phyloP scores from a whole-genome alignment of 2,797 vertebrate genomes.

The Buphagus erythrorhynchus region DNA sequence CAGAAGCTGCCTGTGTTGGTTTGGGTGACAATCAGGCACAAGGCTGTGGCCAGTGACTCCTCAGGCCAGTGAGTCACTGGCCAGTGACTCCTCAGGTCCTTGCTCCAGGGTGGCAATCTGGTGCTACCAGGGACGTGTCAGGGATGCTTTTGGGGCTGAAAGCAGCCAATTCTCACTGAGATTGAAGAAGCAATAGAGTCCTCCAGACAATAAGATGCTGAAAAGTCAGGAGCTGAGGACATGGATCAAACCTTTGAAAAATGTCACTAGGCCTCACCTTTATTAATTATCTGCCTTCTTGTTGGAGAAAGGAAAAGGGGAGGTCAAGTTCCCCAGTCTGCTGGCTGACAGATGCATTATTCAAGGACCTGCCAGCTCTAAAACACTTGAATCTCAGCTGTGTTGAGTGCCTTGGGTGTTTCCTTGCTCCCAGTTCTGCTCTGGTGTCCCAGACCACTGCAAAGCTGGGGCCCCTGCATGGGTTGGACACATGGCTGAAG shows the following conservation, averaged over 20 bases:
- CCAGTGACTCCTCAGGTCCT: neutral
- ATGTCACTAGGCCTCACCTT: neutral
- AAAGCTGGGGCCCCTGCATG: neutral
- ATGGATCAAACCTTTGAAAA: neutral
- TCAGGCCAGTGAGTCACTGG: too few relatives aligned
- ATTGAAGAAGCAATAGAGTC: neutral
- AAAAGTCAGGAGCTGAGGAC: neutral
- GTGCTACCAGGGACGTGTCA: neutral
- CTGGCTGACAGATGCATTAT: neutral
- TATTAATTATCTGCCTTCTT: neutral
- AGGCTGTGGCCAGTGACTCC: neutral
- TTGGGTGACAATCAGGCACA: accelerated
- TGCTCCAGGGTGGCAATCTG: accelerated
- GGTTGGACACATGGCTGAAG: neutral
- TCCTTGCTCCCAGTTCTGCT: neutral
- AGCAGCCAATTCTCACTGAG: neutral
- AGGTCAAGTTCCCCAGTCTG: neutral
- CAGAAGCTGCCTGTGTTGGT: neutral
- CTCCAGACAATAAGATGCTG: neutral
- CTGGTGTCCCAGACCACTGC: neutral
- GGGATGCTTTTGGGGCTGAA: neutral
- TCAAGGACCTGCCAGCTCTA: neutral
- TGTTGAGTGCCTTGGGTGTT: neutral
- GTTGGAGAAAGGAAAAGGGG: neutral
- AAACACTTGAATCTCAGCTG: neutral